Evolutionary conservation across 2,113 vertebrate genomes (phyloP).

Genomic region (Diadophis punctatus): DNA sequence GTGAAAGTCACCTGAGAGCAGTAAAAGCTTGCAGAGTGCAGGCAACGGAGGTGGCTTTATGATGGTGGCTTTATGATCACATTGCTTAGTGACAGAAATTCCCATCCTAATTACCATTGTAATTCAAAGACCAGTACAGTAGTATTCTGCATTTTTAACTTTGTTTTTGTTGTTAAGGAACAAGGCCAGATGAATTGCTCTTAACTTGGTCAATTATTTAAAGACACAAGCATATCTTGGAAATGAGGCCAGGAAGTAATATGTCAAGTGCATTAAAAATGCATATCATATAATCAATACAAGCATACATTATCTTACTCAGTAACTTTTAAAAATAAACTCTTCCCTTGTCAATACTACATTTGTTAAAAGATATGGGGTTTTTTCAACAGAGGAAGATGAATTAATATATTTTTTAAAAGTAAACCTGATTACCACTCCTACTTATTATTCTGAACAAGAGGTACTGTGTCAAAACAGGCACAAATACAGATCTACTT

Average conservation of each 20-base stretch:
- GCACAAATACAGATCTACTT: conserved; percentile 66
- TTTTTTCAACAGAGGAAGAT: neutral
- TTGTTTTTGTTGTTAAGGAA: neutral
- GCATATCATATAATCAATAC: neutral
- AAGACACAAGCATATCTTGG: neutral
- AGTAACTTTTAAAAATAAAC: neutral
- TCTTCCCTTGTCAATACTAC: neutral
- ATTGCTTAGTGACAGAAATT: neutral
- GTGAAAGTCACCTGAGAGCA: neutral
- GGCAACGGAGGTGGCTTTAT: neutral
- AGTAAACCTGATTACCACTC: fast-evolving
- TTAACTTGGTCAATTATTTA: neutral
- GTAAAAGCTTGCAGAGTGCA: neutral
- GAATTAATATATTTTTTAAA: neutral
- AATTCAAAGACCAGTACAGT: neutral
- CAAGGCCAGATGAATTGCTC: neutral
- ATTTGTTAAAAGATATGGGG: neutral
- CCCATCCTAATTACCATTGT: neutral
- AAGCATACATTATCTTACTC: neutral
- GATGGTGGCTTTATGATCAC: neutral
- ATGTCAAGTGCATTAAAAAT: neutral
- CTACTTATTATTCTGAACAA: neutral
- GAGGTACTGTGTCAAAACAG: neutral
- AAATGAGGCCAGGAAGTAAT: neutral
- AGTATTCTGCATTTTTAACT: neutral